phyloP scores from a whole-genome alignment of 2,888 invertebrate species.

The Yponomeuta sedellus region DNA sequence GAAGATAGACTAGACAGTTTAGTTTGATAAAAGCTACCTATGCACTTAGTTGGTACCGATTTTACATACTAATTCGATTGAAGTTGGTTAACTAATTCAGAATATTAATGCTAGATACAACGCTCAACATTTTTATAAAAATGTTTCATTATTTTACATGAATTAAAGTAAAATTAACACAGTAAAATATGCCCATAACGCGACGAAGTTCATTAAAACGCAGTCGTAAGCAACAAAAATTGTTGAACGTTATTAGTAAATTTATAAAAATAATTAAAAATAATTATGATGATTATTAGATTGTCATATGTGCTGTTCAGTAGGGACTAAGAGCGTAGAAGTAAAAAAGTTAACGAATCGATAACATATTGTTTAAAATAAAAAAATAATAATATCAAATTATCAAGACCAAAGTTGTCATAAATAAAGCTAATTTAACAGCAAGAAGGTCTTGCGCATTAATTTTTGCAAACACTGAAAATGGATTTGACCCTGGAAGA shows the following conservation, averaged over 20 bases:
- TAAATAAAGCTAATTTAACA: background rate
- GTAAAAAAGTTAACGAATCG: background rate
- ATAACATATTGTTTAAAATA: background rate
- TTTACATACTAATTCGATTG: background rate
- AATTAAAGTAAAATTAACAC: slow-evolving; percentile 6
- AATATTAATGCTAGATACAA: slow-evolving; percentile 5
- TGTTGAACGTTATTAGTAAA: slow-evolving; percentile 17
- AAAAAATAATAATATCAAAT: background rate
- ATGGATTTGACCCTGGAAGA: background rate
- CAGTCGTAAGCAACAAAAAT: slow-evolving; percentile 5
- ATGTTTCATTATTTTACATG: background rate
- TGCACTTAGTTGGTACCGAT: background rate
- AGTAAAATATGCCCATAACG: slow-evolving; percentile 2
- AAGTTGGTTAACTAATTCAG: too few species aligned
- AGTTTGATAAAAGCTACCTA: background rate
- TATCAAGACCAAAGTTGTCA: background rate
- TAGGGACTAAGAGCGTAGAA: slow-evolving; percentile 37
- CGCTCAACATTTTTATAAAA: slow-evolving; percentile 10
- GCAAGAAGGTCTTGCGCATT: background rate
- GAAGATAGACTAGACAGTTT: background rate
- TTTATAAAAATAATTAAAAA: slow-evolving; percentile 25
- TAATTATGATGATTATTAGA: slow-evolving; percentile 21
- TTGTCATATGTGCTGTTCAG: slow-evolving; percentile 33
- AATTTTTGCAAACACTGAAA: background rate
- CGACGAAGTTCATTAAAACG: background rate